These are phyloP conservation scores for Apeira syringaria DNA, from an alignment of 2,888 invertebrate species.

Conservation along the genomic window DNA sequence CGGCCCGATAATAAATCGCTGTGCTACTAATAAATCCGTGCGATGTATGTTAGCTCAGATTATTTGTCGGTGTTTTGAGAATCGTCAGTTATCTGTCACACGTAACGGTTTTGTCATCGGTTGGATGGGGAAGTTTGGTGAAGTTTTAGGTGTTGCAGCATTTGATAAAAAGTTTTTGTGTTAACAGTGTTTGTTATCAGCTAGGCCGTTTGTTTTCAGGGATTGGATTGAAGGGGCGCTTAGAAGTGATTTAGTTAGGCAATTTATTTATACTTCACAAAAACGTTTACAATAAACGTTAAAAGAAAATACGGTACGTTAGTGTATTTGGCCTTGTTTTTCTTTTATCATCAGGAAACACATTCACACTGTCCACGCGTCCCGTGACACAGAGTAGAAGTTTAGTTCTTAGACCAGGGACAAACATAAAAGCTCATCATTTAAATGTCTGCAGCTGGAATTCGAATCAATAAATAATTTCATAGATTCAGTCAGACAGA, in stretches of 20 bases:
- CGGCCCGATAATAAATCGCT: constrained; percentile 49
- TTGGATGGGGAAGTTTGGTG: not conserved
- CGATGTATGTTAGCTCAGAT: constrained; percentile 47
- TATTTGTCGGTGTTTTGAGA: constrained; percentile 39
- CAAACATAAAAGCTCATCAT: too few species aligned
- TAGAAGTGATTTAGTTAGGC: not conserved
- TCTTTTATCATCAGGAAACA: too few species aligned
- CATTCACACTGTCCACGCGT: too few species aligned
- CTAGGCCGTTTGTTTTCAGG: not conserved
- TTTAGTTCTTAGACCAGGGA: too few species aligned
- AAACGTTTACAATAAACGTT: too few species aligned
- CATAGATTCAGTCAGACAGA: too few species aligned
- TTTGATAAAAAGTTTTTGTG: constrained; percentile 11
- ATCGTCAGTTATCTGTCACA: constrained; percentile 20
- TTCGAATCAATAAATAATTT: too few species aligned
- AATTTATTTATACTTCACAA: too few species aligned
- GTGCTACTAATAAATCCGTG: constrained; percentile 46
- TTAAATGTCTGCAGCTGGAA: too few species aligned
- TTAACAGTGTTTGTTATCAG: constrained; percentile 14
- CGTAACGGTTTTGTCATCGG: constrained; percentile 18
- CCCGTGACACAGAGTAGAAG: too few species aligned
- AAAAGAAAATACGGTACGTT: too few species aligned
- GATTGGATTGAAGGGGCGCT: not conserved
- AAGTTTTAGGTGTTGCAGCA: constrained; percentile 7
- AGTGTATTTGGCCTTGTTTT: too few species aligned